These are phyloP conservation scores for Epizoanthus fatuus DNA, from an alignment of 92 coral and sea anemone species.

Conservation along the genomic window DNA sequence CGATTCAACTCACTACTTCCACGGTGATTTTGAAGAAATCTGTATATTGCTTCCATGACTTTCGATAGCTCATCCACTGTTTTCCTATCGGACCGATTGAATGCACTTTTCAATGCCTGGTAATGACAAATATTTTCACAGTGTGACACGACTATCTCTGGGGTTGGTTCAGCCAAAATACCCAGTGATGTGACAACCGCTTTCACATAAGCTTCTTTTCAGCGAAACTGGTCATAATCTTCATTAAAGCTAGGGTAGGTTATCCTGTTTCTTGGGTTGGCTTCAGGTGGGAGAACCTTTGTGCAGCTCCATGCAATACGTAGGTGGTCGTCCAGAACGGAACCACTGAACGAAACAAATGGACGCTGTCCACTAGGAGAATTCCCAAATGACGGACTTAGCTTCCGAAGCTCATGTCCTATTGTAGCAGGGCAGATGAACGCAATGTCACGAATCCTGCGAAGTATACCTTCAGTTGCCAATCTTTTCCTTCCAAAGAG, in stretches of 20 bases:
- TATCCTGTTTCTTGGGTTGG: slow-evolving; percentile 27
- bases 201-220: background rate
- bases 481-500: slow-evolving; percentile 41
- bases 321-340: slow-evolving; percentile 35
- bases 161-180: slow-evolving; percentile 56
- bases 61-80: background rate
- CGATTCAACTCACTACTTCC: background rate
- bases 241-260: background rate
- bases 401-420: background rate
- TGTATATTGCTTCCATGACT: slow-evolving; percentile 75
- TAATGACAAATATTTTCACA: slow-evolving; percentile 68
- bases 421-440: slow-evolving; percentile 65
- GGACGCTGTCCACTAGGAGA: slow-evolving; percentile 35
- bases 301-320: slow-evolving; percentile 73
- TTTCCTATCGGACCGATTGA: too few relatives aligned
- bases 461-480: slow-evolving; percentile 34
- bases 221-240: background rate
- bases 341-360: slow-evolving; percentile 64
- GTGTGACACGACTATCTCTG: slow-evolving; percentile 75
- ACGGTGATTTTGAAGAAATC: slow-evolving; percentile 29
- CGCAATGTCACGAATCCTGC: slow-evolving; percentile 39
- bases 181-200: slow-evolving; percentile 36
- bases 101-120: slow-evolving; percentile 23
- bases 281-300: slow-evolving; percentile 62
- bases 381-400: slow-evolving; percentile 32